Evolutionary conservation across 1,140 invertebrate species (phyloP).

Genomic region (Marisa cornuarietis): DNA sequence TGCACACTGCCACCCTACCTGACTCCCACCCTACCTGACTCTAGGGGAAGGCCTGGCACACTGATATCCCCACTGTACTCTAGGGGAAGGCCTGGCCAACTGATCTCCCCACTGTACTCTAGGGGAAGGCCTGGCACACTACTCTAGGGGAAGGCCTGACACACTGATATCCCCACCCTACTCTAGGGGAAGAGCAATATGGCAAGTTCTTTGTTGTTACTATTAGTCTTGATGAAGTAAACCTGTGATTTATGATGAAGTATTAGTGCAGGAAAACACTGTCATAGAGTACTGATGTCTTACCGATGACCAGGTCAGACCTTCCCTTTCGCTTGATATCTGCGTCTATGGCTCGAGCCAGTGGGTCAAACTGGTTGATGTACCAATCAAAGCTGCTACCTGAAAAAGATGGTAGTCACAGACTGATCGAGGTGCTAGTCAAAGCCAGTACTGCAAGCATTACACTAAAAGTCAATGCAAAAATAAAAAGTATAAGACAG

Average conservation of each 20-base stretch:
- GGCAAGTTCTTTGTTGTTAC: neutral
- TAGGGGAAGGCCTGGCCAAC: no score
- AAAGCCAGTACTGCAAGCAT: no score
- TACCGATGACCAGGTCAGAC: slow-evolving; percentile 11
- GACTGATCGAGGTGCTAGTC: no score
- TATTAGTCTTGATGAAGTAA: neutral
- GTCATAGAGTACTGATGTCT: neutral
- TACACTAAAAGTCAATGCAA: no score
- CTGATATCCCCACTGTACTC: neutral
- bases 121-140: no score
- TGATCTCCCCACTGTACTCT: no score
- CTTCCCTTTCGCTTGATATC: slow-evolving; percentile 13
- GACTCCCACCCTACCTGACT: no score
- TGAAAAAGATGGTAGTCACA: neutral
- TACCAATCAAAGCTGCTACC: slow-evolving; percentile 14
- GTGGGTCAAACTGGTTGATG: slow-evolving; percentile 15
- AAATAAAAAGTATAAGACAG: no score
- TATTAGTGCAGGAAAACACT: neutral
- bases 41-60: neutral
- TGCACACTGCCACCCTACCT: no score
- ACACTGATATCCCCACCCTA: neutral
- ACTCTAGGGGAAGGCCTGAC: no score
- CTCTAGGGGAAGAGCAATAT: neutral
- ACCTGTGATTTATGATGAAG: no score
- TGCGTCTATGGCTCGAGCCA: slow-evolving; percentile 10